A percentile compares a stretch with the other conserved stretches of the same genome.
phyloP scores from a whole-genome alignment of 2,797 vertebrate species.

The Sardinella longiceps region DNA sequence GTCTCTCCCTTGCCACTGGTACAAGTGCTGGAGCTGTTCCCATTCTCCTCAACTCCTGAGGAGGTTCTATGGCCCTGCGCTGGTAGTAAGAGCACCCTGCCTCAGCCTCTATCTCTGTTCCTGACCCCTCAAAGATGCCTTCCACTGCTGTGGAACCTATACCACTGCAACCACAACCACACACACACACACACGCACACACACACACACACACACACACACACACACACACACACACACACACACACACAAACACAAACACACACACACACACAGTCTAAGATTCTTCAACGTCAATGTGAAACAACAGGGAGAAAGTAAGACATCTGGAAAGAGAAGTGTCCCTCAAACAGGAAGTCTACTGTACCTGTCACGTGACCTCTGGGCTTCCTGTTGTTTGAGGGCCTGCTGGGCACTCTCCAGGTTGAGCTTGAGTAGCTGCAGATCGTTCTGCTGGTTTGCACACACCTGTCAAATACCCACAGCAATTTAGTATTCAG shows the following conservation, averaged over 20 bases:
- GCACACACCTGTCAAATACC: conserved; percentile 78
- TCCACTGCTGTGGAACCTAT: background rate
- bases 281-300: background rate
- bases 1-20: background rate
- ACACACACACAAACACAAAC: background rate
- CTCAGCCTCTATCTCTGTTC: background rate
- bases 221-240: background rate
- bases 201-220: background rate
- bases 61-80: background rate
- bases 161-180: background rate
- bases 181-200: background rate
- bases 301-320: background rate
- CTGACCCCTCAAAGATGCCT: background rate
- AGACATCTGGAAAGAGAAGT: background rate
- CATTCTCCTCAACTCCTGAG: background rate
- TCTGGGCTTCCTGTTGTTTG: conserved; percentile 60
- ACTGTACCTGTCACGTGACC: conserved; percentile 71
- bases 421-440: conserved; percentile 81
- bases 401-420: conserved; percentile 74
- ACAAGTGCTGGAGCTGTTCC: background rate
- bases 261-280: background rate
- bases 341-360: background rate
- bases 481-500: background rate
- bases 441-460: conserved; percentile 83
- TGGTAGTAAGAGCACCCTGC: background rate